Percentiles rank a stretch among this genome's conserved stretches.
Evolutionary conservation across 2,113 vertebrate genomes (phyloP).

Genomic region (Poeciliopsis turrubarensis): DNA sequence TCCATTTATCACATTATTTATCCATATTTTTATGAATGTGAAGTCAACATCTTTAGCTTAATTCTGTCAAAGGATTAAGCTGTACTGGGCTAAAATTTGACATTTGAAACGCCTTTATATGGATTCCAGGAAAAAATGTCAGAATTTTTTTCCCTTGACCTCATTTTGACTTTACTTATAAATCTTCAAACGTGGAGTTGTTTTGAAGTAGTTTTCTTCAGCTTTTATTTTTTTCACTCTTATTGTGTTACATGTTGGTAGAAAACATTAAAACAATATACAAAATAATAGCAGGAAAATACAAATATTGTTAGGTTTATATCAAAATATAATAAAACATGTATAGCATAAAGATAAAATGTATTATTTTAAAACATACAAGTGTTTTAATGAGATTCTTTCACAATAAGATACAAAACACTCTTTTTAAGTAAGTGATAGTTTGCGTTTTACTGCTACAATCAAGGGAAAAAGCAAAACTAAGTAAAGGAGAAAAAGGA

Average conservation of each 20-base stretch:
- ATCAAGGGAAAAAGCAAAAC: background rate
- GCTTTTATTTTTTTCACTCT: background rate
- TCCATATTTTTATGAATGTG: background rate
- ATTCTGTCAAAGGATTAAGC: background rate
- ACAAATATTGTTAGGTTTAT: background rate
- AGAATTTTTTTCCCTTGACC: background rate
- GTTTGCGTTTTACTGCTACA: background rate
- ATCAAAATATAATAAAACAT: background rate
- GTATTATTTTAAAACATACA: background rate
- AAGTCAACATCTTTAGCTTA: background rate
- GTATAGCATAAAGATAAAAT: too few species aligned
- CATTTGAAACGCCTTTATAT: background rate
- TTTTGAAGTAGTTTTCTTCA: background rate
- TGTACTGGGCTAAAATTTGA: background rate
- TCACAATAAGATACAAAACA: background rate
- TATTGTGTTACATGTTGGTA: conserved; percentile 1
- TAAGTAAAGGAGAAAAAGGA: background rate
- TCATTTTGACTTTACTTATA: too few species aligned
- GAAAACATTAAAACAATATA: too few species aligned
- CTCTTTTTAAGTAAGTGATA: background rate
- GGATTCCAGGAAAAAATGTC: background rate
- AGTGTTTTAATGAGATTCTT: background rate
- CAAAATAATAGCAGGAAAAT: background rate
- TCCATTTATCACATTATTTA: background rate
- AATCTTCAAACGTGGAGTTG: too few species aligned